Evolutionary conservation across 2,113 vertebrate species (phyloP).

Genomic region (Eclectus roratus): DNA sequence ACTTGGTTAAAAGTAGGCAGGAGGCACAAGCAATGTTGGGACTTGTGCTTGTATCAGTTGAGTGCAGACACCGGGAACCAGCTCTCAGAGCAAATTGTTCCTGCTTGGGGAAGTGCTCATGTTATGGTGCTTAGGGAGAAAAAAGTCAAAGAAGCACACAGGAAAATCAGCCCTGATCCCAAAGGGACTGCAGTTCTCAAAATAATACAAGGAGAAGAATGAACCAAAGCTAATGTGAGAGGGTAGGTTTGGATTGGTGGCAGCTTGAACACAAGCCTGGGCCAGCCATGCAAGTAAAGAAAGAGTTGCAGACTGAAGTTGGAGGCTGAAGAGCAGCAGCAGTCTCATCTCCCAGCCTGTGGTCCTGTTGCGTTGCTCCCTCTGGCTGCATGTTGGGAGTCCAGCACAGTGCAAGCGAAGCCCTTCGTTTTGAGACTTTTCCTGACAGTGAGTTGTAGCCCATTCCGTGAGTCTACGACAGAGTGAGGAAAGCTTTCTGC

Average conservation of each 20-base stretch:
- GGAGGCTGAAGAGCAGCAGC: background rate
- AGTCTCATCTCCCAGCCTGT: background rate
- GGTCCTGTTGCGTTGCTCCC: background rate
- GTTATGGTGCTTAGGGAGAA: rapidly evolving
- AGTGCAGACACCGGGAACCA: rapidly evolving
- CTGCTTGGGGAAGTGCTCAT: rapidly evolving
- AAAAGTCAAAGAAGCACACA: background rate
- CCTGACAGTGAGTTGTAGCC: background rate
- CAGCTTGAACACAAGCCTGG: background rate
- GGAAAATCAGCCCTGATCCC: background rate
- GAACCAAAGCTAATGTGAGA: background rate
- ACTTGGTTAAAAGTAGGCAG: background rate
- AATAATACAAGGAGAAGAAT: background rate
- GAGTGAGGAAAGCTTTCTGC: background rate
- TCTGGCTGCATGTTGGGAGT: rapidly evolving
- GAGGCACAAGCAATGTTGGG: rapidly evolving
- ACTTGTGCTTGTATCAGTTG: background rate
- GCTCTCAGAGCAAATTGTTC: background rate
- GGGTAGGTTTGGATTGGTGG: background rate
- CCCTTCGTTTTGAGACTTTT: background rate
- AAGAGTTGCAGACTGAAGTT: background rate
- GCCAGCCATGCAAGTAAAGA: background rate
- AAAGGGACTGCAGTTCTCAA: background rate
- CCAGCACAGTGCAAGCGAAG: background rate
- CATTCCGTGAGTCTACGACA: rapidly evolving